A percentile compares a stretch with the other conserved stretches of the same genome.
These are phyloP conservation scores for Xestia xanthographa DNA, from an alignment of 2,888 invertebrate species.

Conservation along the genomic window DNA sequence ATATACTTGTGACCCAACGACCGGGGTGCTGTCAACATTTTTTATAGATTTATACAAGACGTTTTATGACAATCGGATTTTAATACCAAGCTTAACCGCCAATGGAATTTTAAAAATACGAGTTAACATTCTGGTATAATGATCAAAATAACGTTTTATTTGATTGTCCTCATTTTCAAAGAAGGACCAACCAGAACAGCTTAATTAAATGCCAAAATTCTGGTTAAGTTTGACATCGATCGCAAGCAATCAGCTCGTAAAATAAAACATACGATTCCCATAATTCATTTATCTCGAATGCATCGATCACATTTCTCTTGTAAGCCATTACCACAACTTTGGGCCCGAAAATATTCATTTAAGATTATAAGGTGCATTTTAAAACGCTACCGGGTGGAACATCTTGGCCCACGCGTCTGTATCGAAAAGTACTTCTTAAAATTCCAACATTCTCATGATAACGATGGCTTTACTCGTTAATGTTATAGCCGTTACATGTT, in stretches of 20 bases:
- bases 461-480: slow-evolving; percentile 72
- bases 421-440: slow-evolving; percentile 73
- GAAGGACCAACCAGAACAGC: slow-evolving; percentile 35
- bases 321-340: slow-evolving; percentile 72
- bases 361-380: slow-evolving; percentile 76
- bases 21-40: slow-evolving; percentile 73
- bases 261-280: slow-evolving; percentile 64
- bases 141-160: slow-evolving; percentile 25
- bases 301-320: slow-evolving; percentile 77
- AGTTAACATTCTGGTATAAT: slow-evolving; percentile 17
- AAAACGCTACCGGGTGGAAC: slow-evolving; percentile 76
- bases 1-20: slow-evolving; percentile 71
- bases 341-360: slow-evolving; percentile 74
- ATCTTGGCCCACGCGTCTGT: slow-evolving; percentile 66
- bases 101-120: slow-evolving; percentile 42
- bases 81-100: slow-evolving; percentile 55
- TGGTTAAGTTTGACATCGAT: slow-evolving; percentile 52
- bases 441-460: slow-evolving; percentile 73
- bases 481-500: slow-evolving; percentile 69
- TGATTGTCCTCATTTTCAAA: slow-evolving; percentile 15
- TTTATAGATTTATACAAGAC: slow-evolving; percentile 73
- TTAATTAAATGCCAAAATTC: slow-evolving; percentile 58
- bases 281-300: slow-evolving; percentile 68
- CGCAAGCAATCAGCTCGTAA: slow-evolving; percentile 57
- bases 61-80: slow-evolving; percentile 72